Conservation (phyloP, 2,888 invertebrate genomes). For the Melinopterus prodromus region DNA sequence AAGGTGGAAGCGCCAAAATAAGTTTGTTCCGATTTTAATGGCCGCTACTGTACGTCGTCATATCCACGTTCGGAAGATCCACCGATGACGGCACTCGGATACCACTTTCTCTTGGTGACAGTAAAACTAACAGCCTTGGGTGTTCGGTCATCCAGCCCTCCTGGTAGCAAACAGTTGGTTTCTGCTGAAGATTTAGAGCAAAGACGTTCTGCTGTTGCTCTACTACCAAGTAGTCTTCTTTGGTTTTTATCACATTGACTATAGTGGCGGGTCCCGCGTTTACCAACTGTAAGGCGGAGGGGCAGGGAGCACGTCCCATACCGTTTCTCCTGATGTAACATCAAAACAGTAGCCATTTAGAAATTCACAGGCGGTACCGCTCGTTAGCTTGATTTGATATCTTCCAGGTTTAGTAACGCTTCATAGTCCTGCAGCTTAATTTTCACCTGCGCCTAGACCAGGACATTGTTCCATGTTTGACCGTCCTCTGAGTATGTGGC, state of each 20-base stretch:
- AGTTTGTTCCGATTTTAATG: no score
- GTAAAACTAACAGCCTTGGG: no score
- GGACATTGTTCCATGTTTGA: conserved; percentile 6
- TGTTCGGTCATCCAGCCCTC: no score
- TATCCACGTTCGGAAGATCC: no score
- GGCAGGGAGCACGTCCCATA: not conserved
- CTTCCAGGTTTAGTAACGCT: not conserved
- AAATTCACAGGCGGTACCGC: not conserved
- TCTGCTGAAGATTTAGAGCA: not conserved
- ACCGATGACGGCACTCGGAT: no score
- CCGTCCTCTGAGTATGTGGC: not conserved
- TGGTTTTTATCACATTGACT: not conserved
- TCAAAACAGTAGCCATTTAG: conserved; percentile 17
- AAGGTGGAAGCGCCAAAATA: no score
- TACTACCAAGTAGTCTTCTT: not conserved
- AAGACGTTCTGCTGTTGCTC: not conserved
- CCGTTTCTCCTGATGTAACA: not conserved
- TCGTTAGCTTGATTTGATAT: conserved; percentile 5
- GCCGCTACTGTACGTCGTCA: no score
- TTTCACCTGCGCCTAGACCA: not conserved
- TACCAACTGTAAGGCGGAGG: not conserved
- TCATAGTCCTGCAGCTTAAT: not conserved
- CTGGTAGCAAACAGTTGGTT: not conserved
- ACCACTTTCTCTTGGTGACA: no score
- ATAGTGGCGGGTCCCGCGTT: not conserved